Conservation (phyloP, 2,113 vertebrate genomes). For the Python bivittatus region DNA sequence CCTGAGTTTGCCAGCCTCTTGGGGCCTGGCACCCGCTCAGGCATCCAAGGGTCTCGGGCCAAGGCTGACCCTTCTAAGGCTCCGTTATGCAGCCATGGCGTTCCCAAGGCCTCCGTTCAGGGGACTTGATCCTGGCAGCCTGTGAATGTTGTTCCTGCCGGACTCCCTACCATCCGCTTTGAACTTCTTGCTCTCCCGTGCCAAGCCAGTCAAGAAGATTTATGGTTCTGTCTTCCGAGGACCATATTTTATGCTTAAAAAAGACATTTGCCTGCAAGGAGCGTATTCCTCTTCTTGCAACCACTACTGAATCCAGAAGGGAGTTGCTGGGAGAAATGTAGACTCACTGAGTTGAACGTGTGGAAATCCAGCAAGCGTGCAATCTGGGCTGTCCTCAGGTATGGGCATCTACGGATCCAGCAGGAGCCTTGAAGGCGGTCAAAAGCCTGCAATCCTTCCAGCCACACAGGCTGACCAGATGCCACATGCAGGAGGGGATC, state of each 20-base stretch:
- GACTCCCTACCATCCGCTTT: background rate
- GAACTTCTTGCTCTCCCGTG: constrained; percentile 13
- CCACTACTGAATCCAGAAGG: background rate
- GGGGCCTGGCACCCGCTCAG: background rate
- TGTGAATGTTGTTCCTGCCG: constrained; percentile 10
- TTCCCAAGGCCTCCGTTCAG: background rate
- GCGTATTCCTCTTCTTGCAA: background rate
- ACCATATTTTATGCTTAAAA: background rate
- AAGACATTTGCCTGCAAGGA: background rate
- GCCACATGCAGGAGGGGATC: background rate
- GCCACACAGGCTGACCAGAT: background rate
- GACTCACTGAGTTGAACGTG: background rate
- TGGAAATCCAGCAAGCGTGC: background rate
- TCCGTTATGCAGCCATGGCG: background rate
- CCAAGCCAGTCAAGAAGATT: constrained; percentile 12
- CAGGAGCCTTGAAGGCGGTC: background rate
- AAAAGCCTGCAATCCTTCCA: background rate
- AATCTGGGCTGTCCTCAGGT: background rate
- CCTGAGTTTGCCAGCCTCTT: background rate
- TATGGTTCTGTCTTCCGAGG: background rate
- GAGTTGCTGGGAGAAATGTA: background rate
- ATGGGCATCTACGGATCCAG: background rate
- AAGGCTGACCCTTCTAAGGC: background rate
- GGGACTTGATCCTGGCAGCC: background rate
- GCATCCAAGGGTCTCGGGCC: background rate